phyloP scores from a whole-genome alignment of 2,113 vertebrate genomes.

The Aegypius monachus region DNA sequence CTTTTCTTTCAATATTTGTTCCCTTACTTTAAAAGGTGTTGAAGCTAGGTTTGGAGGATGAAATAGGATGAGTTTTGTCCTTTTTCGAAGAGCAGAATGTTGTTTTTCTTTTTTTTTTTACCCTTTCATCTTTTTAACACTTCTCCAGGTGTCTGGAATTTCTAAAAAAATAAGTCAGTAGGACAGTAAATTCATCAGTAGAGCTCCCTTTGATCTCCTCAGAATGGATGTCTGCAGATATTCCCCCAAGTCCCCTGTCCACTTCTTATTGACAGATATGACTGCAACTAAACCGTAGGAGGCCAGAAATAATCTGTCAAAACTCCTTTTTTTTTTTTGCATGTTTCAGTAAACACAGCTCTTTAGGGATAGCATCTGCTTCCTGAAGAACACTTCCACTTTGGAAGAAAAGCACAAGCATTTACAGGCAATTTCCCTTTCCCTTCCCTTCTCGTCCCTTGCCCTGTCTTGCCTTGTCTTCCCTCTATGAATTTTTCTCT shows the following conservation, averaged over 20 bases:
- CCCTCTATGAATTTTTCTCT: not conserved
- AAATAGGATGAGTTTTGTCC: not conserved
- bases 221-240: slow-evolving; percentile 11
- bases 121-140: slow-evolving; percentile 28
- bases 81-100: not conserved
- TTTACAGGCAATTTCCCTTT: not conserved
- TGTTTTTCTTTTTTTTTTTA: not conserved
- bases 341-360: slow-evolving; percentile 24
- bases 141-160: slow-evolving; percentile 4
- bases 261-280: slow-evolving; percentile 44
- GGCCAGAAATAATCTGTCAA: slow-evolving; percentile 38
- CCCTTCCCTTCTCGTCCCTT: not conserved
- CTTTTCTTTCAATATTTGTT: not conserved
- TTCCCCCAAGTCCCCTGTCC: slow-evolving; percentile 32
- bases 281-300: slow-evolving; percentile 32
- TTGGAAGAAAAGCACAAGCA: not conserved
- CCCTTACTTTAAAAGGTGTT: not conserved
- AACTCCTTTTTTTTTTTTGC: not conserved
- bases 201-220: slow-evolving; percentile 40
- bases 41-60: not conserved
- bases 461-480: not conserved
- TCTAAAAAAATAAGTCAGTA: slow-evolving; percentile 34
- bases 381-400: slow-evolving; percentile 5
- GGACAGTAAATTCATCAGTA: slow-evolving; percentile 32
- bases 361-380: slow-evolving; percentile 47